phyloP scores from a whole-genome alignment of 1,140 invertebrate species.

The Agraylea sexmaculata region DNA sequence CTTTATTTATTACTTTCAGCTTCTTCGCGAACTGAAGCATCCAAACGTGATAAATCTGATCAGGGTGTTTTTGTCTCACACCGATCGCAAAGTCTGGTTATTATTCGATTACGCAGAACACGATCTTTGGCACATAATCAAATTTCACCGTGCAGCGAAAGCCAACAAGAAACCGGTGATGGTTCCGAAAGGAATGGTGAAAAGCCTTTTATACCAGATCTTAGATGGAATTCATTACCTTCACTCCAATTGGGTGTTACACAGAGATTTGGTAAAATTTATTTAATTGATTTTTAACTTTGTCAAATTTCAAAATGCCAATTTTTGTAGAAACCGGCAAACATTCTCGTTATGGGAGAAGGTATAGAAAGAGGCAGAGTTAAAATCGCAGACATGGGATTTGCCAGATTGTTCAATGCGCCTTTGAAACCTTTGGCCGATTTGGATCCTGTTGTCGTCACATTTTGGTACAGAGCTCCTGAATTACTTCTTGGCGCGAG shows the following conservation, averaged over 20 bases:
- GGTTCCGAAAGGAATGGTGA: slow-evolving; percentile 96
- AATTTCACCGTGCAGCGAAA: slow-evolving; percentile 97
- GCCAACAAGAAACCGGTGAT: slow-evolving; percentile 94
- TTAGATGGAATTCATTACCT: slow-evolving; percentile 98
- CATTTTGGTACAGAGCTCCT: slow-evolving; percentile 99
- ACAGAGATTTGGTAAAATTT: slow-evolving; percentile 82
- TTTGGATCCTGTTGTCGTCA: slow-evolving; percentile 98
- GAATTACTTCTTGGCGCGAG: slow-evolving; percentile 92
- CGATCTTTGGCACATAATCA: slow-evolving; percentile 99
- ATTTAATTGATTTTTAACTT: slow-evolving; percentile 4
- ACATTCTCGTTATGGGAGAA: slow-evolving; percentile 99
- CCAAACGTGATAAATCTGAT: slow-evolving; percentile 96
- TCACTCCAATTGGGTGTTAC: slow-evolving; percentile 98
- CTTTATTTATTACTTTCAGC: slow-evolving; percentile 44
- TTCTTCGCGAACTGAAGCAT: slow-evolving; percentile 95
- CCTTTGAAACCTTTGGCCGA: slow-evolving; percentile 95
- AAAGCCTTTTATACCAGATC: slow-evolving; percentile 97
- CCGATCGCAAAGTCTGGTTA: slow-evolving; percentile 95
- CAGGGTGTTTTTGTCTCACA: slow-evolving; percentile 93
- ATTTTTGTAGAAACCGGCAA: slow-evolving; percentile 84
- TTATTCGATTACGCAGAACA: slow-evolving; percentile 99
- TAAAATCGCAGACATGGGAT: slow-evolving; percentile 99
- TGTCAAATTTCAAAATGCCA: no score
- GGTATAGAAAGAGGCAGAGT: slow-evolving; percentile 92
- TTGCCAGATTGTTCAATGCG: slow-evolving; percentile 97